Evolutionary conservation across 2,797 vertebrate species (phyloP), one percentile per base, ranked within the genome.

Genomic region (Babyrousa celebensis): DNA sequence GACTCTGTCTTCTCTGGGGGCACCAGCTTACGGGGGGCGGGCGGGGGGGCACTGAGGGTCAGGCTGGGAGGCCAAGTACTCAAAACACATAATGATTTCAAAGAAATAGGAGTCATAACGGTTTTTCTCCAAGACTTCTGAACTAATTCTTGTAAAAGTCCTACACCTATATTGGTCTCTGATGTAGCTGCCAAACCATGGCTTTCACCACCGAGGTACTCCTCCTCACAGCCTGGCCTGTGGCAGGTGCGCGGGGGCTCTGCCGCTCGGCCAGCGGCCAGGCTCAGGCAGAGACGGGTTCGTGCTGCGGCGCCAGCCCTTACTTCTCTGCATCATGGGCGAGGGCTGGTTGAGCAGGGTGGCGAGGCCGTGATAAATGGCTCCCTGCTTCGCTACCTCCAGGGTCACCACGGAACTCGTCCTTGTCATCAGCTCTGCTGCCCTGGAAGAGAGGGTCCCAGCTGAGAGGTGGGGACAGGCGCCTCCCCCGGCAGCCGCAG

Each of bases 321-420:
- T 98, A 99, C 99, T 99, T 99, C 99, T 99, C 54, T 99, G 99
- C 99, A 99, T 99, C 99, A 99, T 98, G 54, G 99, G 99, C 63
- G 99, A 99, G 2, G 99, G 99, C 98, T 99, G 99, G 98, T 99
- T 99, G 96, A 99, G 99, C 60, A 99, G 99, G 0, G 99, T 99
- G 79, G 99, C 99, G 94, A 99, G 98, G 40, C 99, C 99, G 97
- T 99, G 99, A 97, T 99, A 99, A 98, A 99, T 99, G 96, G 99
- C 99, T 82, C 99, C 99, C 98, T 99, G 99, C 98, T 99, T 99
- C 96, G 99, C 99, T 29, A 99, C 99, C 98, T 99, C 99, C 84
- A 99, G 98, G 3, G 99, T 99, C 58, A 99, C 99, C 88, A 99
- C 99, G 11, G 99, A 99, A 92, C 99, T 99, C 0, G 99, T 99